Base-by-base conservation (phyloP, 1,140 invertebrate species). In the Plectus sambesii region DNA sequence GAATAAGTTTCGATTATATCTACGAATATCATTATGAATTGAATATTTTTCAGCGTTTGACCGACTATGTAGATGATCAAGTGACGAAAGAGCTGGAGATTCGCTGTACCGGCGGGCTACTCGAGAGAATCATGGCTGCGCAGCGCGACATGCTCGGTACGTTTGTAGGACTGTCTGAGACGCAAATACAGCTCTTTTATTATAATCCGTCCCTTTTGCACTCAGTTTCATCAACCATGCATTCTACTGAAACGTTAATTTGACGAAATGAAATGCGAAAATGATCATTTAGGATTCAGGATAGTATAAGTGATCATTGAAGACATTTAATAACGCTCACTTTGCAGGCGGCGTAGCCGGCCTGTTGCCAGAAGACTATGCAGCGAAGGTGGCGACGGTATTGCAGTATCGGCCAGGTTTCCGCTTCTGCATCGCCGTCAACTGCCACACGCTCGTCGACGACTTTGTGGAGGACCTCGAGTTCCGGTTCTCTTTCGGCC, bases 381-480 rank as follows among this genome's bases (percentile, higher is more conserved):
- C 51, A 8, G 20, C 42, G 15, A 49, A 64, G 29, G 8, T 64
- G 4, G 49, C 57, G n/a, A 42, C 45, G 23, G 29, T 65, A 15
- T 69, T 58, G 61, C 40, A 23, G 81, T 87, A n/a, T 78, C 84
- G 58, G 76, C 83, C 56, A 84, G 93, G 69, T 93, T 98, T 75
- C 86, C 96, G 76, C 85, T 97, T 66, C 74, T 92, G 0, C 93
- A 97, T 72, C 77, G 87, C 33, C 74, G 49, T 98, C 12, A 93
- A 98, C 73, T 98, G 90, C 72, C 87, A 93, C 65, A 94, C 93
- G 73, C 76, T 98, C n/a, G 94, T 90, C 72, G 83, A 85, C 0
- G 93, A 98, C 73, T 99, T 99, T 61, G 81, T 85, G 48, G 92
- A 98, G 76, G 87, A 97, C 73, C 77, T 98, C 12, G 82, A 89